Base-by-base conservation (phyloP, 2,888 invertebrate genomes). In the Drosophila lacicola region DNA sequence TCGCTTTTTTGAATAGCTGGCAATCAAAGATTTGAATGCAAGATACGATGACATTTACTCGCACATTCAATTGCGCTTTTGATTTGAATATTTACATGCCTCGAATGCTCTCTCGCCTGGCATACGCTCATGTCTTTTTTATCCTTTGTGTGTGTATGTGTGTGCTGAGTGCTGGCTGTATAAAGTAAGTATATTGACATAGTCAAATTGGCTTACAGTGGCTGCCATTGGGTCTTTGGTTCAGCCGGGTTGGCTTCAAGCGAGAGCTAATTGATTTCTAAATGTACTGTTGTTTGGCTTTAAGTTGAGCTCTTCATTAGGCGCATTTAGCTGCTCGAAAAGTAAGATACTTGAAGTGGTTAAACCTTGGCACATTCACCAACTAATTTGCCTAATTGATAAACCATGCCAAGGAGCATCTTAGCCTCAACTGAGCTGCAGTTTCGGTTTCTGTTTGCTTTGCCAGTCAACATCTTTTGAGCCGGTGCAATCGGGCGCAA, bases 11-110 rank as follows among this genome's bases (percentile, higher is more conserved):
- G 87, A 88, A 84, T 84, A 78, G 89, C 81, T 84, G 78, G 85
- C 85, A 86, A 86, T 86, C 85, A 86, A 86, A 86, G 85, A 86
- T 86, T 72, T 86, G 89, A 89, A 86, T 89, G 85, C 88, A 54
- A 89, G 85, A 86, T 86, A 86, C 85, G 85, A 85, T 85, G 85
- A 87, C 85, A 89, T 85, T 89, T 88, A 83, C 84, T 88, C 71
- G 84, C 84, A 86, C 89, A 85, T 85, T 85, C 84, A 85, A 85
- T 85, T 86, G 89, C 85, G 85, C 85, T 86, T 86, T 86, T 89
- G 80, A 86, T 86, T 89, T 89, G 85, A 87, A 84, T 89, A 89
- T 87, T 89, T 85, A 84, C 85, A 88, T 88, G 84, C 70, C 73
- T 51, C 37, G 65, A 50, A 64, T 74, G 69, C 34, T 49, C 10